These are phyloP conservation scores for Melanotaenia duboulayi DNA, from an alignment of 2,113 vertebrate genomes.

Conservation along the genomic window DNA sequence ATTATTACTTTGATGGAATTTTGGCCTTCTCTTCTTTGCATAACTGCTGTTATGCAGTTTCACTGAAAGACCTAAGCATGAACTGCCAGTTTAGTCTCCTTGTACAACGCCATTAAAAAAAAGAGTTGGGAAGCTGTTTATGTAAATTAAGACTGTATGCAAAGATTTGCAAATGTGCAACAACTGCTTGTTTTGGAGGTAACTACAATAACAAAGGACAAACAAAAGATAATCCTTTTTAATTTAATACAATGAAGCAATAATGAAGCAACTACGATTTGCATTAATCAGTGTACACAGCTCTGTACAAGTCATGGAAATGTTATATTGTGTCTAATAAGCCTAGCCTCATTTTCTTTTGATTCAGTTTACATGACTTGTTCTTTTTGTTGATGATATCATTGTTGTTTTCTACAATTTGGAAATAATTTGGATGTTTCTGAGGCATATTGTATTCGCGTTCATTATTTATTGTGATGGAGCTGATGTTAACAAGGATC, in stretches of 20 bases:
- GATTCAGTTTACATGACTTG: background rate
- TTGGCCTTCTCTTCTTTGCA: too few relatives aligned
- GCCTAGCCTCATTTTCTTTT: background rate
- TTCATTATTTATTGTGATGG: too few relatives aligned
- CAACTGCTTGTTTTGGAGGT: conserved; percentile 10
- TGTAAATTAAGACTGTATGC: too few relatives aligned
- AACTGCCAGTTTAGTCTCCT: too few relatives aligned
- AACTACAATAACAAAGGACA: conserved; percentile 29
- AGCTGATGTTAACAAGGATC: too few relatives aligned
- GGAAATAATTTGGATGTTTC: conserved; percentile 1
- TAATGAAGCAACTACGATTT: conserved; percentile 17
- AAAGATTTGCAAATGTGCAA: too few relatives aligned
- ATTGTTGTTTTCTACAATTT: background rate
- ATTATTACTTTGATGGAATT: too few relatives aligned
- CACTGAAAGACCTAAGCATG: too few relatives aligned
- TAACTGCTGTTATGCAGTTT: too few relatives aligned
- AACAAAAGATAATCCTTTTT: conserved; percentile 29
- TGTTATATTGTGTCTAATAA: background rate
- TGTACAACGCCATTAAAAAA: too few relatives aligned
- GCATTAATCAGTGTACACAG: conserved; percentile 21
- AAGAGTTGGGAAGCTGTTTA: too few relatives aligned
- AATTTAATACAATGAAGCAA: conserved; percentile 24
- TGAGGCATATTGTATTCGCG: background rate
- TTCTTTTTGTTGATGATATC: conserved; percentile 3
- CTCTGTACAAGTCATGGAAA: background rate